These are phyloP conservation scores for Lissocephala sabroskyi DNA, from an alignment of 2,888 invertebrate species.

Conservation along the genomic window DNA sequence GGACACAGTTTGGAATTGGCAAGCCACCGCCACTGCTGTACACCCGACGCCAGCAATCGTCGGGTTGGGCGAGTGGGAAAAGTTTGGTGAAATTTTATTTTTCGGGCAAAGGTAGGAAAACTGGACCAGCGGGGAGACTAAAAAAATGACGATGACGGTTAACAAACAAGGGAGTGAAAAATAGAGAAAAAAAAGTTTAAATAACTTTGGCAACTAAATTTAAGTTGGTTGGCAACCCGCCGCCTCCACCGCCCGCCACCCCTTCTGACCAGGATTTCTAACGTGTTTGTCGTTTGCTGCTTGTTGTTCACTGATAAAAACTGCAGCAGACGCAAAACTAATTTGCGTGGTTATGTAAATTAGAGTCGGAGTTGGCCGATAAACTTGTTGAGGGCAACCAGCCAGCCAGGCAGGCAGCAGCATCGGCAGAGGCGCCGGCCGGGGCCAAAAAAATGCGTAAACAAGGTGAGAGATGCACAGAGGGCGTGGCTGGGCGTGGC, in stretches of 20 bases:
- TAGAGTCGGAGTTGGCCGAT: constrained; percentile 54
- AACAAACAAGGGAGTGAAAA: constrained; percentile 12
- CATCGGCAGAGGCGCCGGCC: no score
- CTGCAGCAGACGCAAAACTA: constrained; percentile 62
- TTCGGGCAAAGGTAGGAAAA: constrained; percentile 44
- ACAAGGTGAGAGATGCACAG: constrained; percentile 12
- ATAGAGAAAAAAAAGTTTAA: constrained; percentile 40
- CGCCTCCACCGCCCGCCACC: not conserved
- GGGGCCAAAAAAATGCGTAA: no score
- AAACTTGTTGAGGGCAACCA: constrained; percentile 53
- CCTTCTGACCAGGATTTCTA: constrained; percentile 1
- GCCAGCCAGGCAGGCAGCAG: no score
- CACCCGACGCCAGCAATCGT: no score
- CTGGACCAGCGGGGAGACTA: no score
- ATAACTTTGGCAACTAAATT: constrained; percentile 64
- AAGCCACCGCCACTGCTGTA: no score
- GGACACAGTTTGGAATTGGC: constrained; percentile 18
- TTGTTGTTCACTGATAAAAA: constrained; percentile 48
- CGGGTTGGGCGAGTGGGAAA: constrained; percentile 21
- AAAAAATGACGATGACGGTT: constrained; percentile 11
- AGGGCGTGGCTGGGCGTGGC: not conserved
- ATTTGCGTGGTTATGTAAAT: constrained; percentile 62
- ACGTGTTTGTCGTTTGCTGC: not conserved
- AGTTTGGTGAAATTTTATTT: constrained; percentile 57
- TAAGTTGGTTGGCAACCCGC: constrained; percentile 34